Evolutionary conservation across 2,888 invertebrate species (phyloP).

Genomic region (Apamea sordens): DNA sequence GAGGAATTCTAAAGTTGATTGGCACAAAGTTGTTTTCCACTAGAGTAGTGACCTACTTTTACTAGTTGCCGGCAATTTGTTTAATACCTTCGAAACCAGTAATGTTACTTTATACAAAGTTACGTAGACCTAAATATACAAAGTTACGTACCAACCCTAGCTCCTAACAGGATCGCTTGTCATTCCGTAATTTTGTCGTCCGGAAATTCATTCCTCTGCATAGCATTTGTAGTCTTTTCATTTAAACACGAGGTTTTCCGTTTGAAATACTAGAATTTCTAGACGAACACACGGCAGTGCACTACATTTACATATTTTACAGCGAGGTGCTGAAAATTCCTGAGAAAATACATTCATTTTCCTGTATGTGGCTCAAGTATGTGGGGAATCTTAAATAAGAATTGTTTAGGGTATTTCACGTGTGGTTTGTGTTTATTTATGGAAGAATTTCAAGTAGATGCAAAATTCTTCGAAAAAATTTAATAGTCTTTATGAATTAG

Average conservation of each 20-base stretch:
- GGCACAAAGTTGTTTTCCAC: no score
- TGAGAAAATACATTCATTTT: slow-evolving; percentile 43
- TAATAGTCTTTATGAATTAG: not conserved
- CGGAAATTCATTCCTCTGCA: slow-evolving; percentile 27
- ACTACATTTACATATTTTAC: slow-evolving; percentile 54
- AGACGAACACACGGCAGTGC: slow-evolving; percentile 39
- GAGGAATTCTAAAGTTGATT: no score
- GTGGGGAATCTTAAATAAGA: slow-evolving; percentile 43
- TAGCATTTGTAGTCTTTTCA: slow-evolving; percentile 23
- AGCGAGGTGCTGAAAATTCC: slow-evolving; percentile 51
- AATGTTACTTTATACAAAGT: no score
- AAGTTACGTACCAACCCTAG: slow-evolving; percentile 3
- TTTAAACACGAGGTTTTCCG: slow-evolving; percentile 39
- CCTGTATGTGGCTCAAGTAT: slow-evolving; percentile 21
- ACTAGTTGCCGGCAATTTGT: no score
- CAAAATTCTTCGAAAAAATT: not conserved
- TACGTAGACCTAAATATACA: not conserved
- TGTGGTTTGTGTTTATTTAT: not conserved
- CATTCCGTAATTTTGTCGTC: slow-evolving; percentile 24
- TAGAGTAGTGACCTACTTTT: no score
- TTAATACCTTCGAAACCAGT: not conserved
- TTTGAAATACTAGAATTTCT: slow-evolving; percentile 48
- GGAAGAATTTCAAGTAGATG: not conserved
- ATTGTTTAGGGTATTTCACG: slow-evolving; percentile 18
- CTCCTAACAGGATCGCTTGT: slow-evolving; percentile 6